Conservation (phyloP, 2,888 invertebrate species). For the Erebia aethiops region DNA sequence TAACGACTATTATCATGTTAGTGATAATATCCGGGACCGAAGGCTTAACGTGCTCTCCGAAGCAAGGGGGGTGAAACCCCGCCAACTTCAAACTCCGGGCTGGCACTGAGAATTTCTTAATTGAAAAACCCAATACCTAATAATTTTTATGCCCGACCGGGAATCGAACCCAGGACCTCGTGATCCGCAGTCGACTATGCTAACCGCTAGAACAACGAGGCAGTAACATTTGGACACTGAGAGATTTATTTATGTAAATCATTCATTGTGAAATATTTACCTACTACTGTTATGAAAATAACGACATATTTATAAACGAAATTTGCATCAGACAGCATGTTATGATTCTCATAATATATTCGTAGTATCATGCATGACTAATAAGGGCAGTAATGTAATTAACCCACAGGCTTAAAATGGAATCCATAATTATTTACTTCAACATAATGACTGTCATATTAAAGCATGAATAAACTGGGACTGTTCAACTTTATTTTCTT, state of each 20-base stretch:
- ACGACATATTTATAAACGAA: slow-evolving; percentile 16
- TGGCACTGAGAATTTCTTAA: too few species aligned
- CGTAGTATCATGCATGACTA: slow-evolving; percentile 27
- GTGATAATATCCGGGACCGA: too few species aligned
- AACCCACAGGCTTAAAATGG: slow-evolving; percentile 19
- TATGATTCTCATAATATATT: slow-evolving; percentile 26
- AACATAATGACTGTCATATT: not conserved
- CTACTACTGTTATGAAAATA: slow-evolving; percentile 14
- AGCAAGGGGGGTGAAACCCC: too few species aligned
- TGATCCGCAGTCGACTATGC: too few species aligned
- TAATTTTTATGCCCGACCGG: too few species aligned
- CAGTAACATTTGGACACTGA: not conserved
- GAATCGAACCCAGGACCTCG: too few species aligned
- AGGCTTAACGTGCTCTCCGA: too few species aligned
- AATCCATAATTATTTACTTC: slow-evolving; percentile 22
- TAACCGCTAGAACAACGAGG: too few species aligned
- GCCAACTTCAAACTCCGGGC: too few species aligned
- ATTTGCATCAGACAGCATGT: slow-evolving; percentile 29
- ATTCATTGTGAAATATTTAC: not conserved
- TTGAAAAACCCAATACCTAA: too few species aligned
- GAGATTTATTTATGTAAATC: not conserved
- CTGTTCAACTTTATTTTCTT: too few species aligned
- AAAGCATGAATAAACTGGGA: not conserved
- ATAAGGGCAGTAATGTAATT: slow-evolving; percentile 30
- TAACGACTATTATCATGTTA: too few species aligned